A percentile compares a stretch with the other conserved stretches of the same genome.
These are phyloP conservation scores for Lineus longissimus DNA, from an alignment of 1,140 invertebrate genomes.

Conservation along the genomic window DNA sequence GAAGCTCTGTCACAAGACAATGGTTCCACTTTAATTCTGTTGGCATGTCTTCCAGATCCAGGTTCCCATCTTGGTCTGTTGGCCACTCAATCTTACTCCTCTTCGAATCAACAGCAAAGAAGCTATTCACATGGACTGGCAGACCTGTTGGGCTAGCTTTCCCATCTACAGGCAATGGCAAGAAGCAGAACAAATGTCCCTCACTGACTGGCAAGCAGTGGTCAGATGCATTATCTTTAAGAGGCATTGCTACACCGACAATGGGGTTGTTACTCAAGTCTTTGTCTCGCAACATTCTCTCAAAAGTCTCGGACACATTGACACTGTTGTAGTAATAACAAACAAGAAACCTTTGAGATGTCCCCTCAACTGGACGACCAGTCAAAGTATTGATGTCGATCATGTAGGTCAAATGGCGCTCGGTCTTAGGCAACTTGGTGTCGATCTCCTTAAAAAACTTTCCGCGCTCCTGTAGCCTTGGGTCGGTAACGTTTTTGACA, in stretches of 20 bases:
- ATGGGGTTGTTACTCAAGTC: neutral
- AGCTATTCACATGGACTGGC: constrained; percentile 25
- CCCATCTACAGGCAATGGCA: constrained; percentile 21
- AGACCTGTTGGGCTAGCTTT: constrained; percentile 19
- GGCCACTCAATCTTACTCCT: constrained; percentile 32
- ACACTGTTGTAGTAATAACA: neutral
- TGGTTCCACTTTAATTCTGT: constrained; percentile 14
- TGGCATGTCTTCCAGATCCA: neutral
- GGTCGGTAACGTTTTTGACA: neutral
- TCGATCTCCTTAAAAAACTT: neutral
- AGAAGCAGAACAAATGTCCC: constrained; percentile 22
- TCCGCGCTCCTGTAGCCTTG: neutral
- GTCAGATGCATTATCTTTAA: constrained; percentile 1
- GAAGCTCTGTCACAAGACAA: constrained; percentile 12
- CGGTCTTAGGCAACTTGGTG: too few species aligned
- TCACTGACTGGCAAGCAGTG: neutral
- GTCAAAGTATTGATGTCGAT: too few species aligned
- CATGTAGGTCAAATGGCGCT: too few species aligned
- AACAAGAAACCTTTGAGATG: neutral
- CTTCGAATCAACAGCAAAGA: constrained; percentile 26
- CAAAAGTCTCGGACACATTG: neutral
- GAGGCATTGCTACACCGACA: constrained; percentile 8
- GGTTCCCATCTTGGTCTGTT: constrained; percentile 12
- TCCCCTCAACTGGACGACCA: neutral
- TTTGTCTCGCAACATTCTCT: constrained; percentile 1